phyloP scores from a whole-genome alignment of 2,113 vertebrate genomes.

The Lasiurus borealis region DNA sequence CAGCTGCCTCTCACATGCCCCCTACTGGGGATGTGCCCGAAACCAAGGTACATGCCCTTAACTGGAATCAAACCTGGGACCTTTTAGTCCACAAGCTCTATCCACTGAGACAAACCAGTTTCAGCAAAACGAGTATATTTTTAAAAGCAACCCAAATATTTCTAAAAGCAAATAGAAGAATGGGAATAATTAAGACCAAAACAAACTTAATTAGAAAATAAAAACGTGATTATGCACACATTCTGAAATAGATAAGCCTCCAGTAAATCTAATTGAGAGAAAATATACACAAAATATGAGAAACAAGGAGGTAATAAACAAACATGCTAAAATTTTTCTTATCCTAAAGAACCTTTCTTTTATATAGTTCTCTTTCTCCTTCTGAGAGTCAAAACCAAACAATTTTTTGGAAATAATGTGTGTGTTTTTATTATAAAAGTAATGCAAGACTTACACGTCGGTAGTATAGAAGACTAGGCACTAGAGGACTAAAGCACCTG shows the following conservation, averaged over 20 bases:
- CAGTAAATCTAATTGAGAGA: neutral
- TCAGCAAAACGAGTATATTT: neutral
- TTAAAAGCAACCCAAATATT: conserved; percentile 36
- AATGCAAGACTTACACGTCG: neutral
- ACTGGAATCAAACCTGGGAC: too few species aligned
- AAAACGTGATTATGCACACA: neutral
- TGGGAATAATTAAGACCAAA: conserved; percentile 34
- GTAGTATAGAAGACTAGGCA: neutral
- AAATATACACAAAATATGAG: neutral
- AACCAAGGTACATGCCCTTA: too few species aligned
- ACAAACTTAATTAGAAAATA: conserved; percentile 34
- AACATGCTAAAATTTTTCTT: neutral
- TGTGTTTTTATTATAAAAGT: neutral
- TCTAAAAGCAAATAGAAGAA: conserved; percentile 10
- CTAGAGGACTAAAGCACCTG: neutral
- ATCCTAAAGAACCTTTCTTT: neutral
- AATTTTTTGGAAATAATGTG: neutral
- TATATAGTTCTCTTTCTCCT: neutral
- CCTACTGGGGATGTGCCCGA: too few species aligned
- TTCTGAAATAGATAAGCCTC: conserved; percentile 6
- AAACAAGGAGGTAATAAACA: neutral
- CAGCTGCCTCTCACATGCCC: too few species aligned
- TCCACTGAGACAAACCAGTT: too few species aligned
- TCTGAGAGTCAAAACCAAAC: neutral
- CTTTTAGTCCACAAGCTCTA: too few species aligned